A percentile compares a stretch with the other conserved stretches of the same genome.
Evolutionary conservation across 2,797 vertebrate genomes (phyloP).

Genomic region (Scolopax rusticola): DNA sequence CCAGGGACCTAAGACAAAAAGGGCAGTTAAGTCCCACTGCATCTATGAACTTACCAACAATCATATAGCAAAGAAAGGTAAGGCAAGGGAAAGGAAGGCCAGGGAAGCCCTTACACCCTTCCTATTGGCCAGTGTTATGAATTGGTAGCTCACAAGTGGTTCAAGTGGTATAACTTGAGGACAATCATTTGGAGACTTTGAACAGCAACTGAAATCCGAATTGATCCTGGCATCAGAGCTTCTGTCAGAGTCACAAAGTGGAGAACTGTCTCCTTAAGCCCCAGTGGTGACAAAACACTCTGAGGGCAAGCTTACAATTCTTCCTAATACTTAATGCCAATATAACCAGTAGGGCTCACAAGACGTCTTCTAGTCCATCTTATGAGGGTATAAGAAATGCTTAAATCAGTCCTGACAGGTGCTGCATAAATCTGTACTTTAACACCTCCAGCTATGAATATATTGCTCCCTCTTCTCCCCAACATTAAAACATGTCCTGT

Average conservation of each 20-base stretch:
- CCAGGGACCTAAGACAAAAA: neutral
- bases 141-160: neutral
- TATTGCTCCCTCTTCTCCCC: neutral
- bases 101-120: neutral
- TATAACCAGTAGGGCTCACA: neutral
- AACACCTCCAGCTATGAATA: neutral
- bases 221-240: neutral
- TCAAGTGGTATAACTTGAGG: neutral
- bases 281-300: neutral
- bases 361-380: neutral
- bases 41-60: neutral
- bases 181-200: neutral
- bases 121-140: neutral
- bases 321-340: neutral
- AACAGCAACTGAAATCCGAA: neutral
- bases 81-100: neutral
- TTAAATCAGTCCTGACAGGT: neutral
- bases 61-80: neutral
- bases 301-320: neutral
- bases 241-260: neutral
- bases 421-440: neutral
- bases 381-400: neutral
- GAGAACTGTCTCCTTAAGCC: neutral
- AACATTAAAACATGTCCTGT: neutral
- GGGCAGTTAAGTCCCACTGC: neutral